These are phyloP conservation scores for Micrastur ruficollis DNA, from an alignment of 2,797 vertebrate genomes.

Conservation along the genomic window DNA sequence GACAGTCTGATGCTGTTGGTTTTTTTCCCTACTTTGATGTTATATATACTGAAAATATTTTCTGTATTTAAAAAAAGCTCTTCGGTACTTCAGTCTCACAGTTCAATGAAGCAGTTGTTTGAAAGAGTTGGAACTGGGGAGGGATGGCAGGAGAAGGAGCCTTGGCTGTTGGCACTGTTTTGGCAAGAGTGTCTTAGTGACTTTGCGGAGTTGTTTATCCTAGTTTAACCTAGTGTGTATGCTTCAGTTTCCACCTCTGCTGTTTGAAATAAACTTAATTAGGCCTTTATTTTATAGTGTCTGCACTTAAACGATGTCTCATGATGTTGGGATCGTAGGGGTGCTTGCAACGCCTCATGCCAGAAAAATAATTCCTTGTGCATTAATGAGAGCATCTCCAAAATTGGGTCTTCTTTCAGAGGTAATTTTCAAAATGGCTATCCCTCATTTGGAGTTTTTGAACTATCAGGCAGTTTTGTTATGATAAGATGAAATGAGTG, in stretches of 20 bases:
- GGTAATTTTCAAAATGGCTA: not conserved
- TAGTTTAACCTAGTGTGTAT: not conserved
- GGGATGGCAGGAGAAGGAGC: not conserved
- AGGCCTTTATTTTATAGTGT: not conserved
- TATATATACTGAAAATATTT: not conserved
- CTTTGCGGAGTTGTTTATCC: not conserved
- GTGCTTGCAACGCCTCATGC: not conserved
- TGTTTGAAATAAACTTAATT: not conserved
- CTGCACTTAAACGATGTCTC: not conserved
- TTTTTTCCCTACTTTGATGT: not conserved
- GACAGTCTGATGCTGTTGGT: not conserved
- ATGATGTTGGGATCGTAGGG: not conserved
- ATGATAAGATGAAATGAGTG: not conserved
- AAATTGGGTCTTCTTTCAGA: not conserved
- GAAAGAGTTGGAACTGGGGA: not conserved
- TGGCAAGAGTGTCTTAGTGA: not conserved
- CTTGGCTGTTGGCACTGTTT: not conserved
- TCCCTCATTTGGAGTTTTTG: not conserved
- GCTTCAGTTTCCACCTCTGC: not conserved
- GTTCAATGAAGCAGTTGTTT: not conserved
- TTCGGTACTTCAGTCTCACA: not conserved
- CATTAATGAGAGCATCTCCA: not conserved
- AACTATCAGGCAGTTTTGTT: not conserved
- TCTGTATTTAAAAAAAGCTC: not conserved
- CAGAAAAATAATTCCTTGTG: not conserved